phyloP scores from a whole-genome alignment of 2,888 invertebrate species.

The Erynnis tages region DNA sequence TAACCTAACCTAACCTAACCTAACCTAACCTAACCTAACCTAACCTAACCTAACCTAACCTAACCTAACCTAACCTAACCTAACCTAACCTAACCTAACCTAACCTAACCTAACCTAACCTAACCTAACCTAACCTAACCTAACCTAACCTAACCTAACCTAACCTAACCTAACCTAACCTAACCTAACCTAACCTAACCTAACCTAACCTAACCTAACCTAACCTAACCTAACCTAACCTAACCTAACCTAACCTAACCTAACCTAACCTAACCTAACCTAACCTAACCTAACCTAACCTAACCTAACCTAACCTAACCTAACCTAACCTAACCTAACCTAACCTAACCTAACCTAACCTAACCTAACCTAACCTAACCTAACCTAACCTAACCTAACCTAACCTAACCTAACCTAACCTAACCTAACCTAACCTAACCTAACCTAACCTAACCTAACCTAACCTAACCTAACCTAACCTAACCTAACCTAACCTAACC shows the following conservation, averaged over 20 bases:
- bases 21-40: constrained; percentile 6
- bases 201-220: constrained; percentile 1
- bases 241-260: constrained; percentile 35
- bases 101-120: constrained; percentile 6
- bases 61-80: constrained; percentile 6
- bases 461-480: constrained; percentile 38
- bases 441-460: constrained; percentile 36
- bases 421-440: constrained; percentile 37
- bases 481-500: constrained; percentile 43
- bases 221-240: constrained; percentile 14
- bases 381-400: constrained; percentile 37
- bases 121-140: constrained; percentile 6
- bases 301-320: constrained; percentile 41
- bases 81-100: constrained; percentile 6
- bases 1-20: constrained; percentile 6
- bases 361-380: constrained; percentile 37
- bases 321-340: constrained; percentile 39
- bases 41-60: constrained; percentile 6
- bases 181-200: constrained; percentile 2
- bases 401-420: constrained; percentile 37
- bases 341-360: constrained; percentile 39
- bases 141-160: constrained; percentile 6
- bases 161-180: constrained; percentile 5
- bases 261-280: constrained; percentile 42
- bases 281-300: constrained; percentile 42